Conservation (phyloP, 1,140 invertebrate genomes). For the Drosophila carrolli region DNA sequence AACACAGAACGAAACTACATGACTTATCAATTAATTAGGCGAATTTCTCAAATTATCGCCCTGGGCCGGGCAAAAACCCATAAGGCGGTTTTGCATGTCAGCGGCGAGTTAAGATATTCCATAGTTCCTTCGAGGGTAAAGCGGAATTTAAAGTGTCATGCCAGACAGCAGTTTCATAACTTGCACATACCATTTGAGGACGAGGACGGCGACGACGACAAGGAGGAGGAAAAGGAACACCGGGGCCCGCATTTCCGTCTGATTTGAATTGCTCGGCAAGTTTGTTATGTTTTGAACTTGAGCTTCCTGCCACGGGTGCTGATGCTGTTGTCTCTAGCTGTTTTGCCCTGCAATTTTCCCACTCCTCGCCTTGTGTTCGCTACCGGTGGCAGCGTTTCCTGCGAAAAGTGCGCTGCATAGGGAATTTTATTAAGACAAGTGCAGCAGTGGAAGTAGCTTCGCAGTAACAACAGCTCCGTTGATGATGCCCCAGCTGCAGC, state of each 20-base stretch:
- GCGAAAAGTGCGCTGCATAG: slow-evolving; percentile 76
- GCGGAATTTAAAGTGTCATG: slow-evolving; percentile 57
- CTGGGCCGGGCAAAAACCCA: slow-evolving; percentile 14
- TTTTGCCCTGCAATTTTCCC: slow-evolving; percentile 8
- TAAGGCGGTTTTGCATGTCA: slow-evolving; percentile 63
- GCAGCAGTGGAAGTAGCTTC: slow-evolving; percentile 18
- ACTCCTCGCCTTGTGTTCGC: slow-evolving; percentile 35
- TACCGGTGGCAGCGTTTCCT: slow-evolving; percentile 64
- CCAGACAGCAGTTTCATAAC: slow-evolving; percentile 62
- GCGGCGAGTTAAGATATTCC: slow-evolving; percentile 47
- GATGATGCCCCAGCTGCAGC: slow-evolving; percentile 54
- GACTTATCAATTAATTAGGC: slow-evolving; percentile 78
- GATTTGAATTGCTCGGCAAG: slow-evolving; percentile 78
- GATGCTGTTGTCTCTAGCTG: slow-evolving; percentile 34
- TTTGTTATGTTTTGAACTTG: slow-evolving; percentile 81
- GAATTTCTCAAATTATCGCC: slow-evolving; percentile 78
- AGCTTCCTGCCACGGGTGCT: slow-evolving; percentile 71
- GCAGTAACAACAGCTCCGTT: slow-evolving; percentile 50
- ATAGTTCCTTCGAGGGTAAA: slow-evolving; percentile 7
- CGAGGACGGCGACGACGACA: background rate
- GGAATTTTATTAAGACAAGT: slow-evolving; percentile 81
- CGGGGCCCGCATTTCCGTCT: slow-evolving; percentile 71
- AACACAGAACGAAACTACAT: slow-evolving; percentile 43
- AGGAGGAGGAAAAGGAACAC: slow-evolving; percentile 9
- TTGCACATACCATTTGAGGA: slow-evolving; percentile 15